Evolutionary conservation across 2,888 invertebrate species (phyloP), one percentile per base, ranked within the genome.

Genomic region (Amblyjoppa fuscipennis): DNA sequence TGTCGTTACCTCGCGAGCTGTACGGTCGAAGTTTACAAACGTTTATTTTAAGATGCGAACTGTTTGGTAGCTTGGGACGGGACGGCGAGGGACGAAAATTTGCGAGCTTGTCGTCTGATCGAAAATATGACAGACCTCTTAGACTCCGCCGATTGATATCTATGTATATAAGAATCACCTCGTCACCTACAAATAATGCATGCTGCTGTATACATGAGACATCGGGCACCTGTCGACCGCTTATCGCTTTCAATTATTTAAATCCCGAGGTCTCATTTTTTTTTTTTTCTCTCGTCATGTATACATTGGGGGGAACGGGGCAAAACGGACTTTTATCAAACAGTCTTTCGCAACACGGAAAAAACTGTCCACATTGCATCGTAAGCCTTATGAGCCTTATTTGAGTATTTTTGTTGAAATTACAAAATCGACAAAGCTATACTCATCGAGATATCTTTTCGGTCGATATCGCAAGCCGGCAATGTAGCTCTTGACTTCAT

Each of bases 211-310:
- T 66, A 79, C 84, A 84, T 87, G 87, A 81, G 87, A 87, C 75
- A 81, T 45, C 41, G 75, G 51, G 70, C 87, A 87, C 86, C 87
- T 87, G 87, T 87, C 80, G 84, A 66, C 69, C 64, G 82, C 82
- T 84, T 86, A 83, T 80, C 79, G 38, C 76, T 79, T 70, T 86
- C 49, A 56, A 87, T 86, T 84, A 87, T 87, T 86, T 78, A 84
- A 84, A 83, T 81, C 61, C 66, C 78, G 87, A 85, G 85, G 83
- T 83, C 81, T 86, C 84, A 87, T 84, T 87, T 77, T 80, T 78
- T 80, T 78, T 80, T 56, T 59, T 4, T 59, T 25, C 11, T 28
- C 13, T 28, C 59, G 28, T 28, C 59, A 28, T 28, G 20, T 25
- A 56, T 56, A 59, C 3, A 59, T 59, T 16, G 16, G 45, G 1